Base-by-base conservation (phyloP, 2,113 vertebrate genomes). In the Tapirus terrestris region DNA sequence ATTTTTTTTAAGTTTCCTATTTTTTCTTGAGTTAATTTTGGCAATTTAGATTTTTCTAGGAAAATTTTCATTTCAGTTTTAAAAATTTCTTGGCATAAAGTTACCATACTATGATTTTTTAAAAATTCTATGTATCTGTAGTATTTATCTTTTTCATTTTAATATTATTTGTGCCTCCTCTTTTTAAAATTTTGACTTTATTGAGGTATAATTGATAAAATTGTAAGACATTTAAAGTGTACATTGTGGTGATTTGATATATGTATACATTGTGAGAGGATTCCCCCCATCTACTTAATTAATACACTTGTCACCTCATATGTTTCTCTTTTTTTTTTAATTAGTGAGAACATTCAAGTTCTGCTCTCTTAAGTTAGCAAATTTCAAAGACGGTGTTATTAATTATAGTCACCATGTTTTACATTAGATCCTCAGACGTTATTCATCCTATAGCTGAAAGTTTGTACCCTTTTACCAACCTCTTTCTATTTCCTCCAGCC, bases 1-100 rank as follows among this genome's bases (percentile, higher is more conserved):
- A 82, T 58, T 82, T 82, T 92, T 67, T 90, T 81, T 67, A 88
- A 58, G 67, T 88, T 92, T 82, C 6, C 3, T 36, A 33, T 29
- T n/a, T 75, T 88, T 33, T 20, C 56, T 58, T 67, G 58, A 92
- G 68, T 93, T 89, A 75, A 88, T 81, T 92, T 76, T 89, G 68
- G 84, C 43, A 76, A 75, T 75, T 81, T 70, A 63, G n/a, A 86
- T 39, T 76, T 91, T 86, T 91, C 73, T 70, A 95, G 73, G 81
- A 80, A 86, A 86, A 21, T 60, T 79, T 88, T 92, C 33, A 60
- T 75, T 60, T 81, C 45, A 39, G 33, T 58, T 45, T 45, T 60
- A 43, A 82, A 72, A 79, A 73, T 56, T 6, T 75, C 63, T 73
- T 88, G 67, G 39, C 33, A 67, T 67, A 51, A 36, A 83, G 9